Conservation (phyloP, 2,113 vertebrate species). For the Poeciliopsis occidentalis region DNA sequence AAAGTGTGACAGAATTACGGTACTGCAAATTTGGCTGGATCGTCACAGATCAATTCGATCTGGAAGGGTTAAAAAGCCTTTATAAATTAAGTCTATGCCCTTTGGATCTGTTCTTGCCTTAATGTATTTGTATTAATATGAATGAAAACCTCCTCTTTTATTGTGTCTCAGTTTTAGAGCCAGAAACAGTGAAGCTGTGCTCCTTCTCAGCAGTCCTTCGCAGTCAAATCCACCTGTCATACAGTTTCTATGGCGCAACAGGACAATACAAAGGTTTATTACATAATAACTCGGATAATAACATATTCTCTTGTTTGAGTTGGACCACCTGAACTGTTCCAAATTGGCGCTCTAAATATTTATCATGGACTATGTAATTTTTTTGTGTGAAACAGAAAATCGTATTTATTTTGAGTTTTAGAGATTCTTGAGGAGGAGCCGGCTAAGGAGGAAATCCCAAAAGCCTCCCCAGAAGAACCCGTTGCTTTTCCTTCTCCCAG, state of each 20-base stretch:
- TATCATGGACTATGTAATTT: neutral
- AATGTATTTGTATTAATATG: too few relatives aligned
- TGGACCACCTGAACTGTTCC: neutral
- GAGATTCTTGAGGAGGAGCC: constrained; percentile 27
- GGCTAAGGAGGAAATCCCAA: neutral
- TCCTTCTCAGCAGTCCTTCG: constrained; percentile 88
- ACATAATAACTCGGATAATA: neutral
- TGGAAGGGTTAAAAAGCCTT: too few relatives aligned
- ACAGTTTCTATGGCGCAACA: constrained; percentile 84
- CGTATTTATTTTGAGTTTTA: constrained; percentile 17
- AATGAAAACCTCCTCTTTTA: neutral
- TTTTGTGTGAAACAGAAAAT: neutral
- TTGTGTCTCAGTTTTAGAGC: constrained; percentile 43
- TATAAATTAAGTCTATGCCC: too few relatives aligned
- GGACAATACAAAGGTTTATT: constrained; percentile 81
- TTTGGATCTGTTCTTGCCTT: too few relatives aligned
- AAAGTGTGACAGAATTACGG: too few relatives aligned
- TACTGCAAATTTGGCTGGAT: too few relatives aligned
- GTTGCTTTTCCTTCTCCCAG: constrained; percentile 51
- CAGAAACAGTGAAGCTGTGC: constrained; percentile 79
- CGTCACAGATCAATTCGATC: too few relatives aligned
- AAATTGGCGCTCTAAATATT: neutral
- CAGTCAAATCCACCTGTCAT: constrained; percentile 88
- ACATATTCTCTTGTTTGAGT: neutral
- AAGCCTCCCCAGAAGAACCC: constrained; percentile 56